phyloP scores from a whole-genome alignment of 2,797 vertebrate genomes.

The Perdix hodgsoniae region DNA sequence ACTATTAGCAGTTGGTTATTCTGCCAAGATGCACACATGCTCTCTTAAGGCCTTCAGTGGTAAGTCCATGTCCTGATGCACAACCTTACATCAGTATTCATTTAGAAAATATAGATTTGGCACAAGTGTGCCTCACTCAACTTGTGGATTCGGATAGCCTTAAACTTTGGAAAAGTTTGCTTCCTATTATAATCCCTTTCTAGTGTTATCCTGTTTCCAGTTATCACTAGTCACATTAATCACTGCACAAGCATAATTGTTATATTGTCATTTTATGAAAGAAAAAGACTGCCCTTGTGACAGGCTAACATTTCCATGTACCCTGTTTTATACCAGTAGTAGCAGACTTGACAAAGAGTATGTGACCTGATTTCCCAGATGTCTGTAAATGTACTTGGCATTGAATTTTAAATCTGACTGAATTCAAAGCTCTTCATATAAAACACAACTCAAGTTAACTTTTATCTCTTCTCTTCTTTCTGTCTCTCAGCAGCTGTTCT shows the following conservation, averaged over 20 bases:
- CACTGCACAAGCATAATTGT: not conserved
- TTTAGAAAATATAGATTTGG: not conserved
- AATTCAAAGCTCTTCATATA: conserved; percentile 66
- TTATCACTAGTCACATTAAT: not conserved
- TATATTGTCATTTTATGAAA: conserved; percentile 41
- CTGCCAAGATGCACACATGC: not conserved
- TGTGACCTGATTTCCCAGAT: conserved; percentile 68
- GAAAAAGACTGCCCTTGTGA: conserved; percentile 21
- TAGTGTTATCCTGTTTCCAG: not conserved
- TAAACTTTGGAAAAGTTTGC: not conserved
- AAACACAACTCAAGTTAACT: conserved; percentile 65
- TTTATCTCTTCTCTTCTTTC: conserved; percentile 57
- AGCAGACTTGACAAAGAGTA: conserved; percentile 55
- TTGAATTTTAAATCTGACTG: conserved; percentile 66
- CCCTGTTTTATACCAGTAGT: conserved; percentile 7
- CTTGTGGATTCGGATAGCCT: not conserved
- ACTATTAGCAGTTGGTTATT: not conserved
- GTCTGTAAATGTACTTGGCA: conserved; percentile 54
- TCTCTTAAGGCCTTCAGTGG: not conserved
- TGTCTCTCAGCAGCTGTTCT: conserved; percentile 65
- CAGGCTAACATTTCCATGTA: conserved; percentile 28
- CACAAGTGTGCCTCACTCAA: not conserved
- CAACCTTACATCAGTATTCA: not conserved
- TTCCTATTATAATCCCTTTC: not conserved
- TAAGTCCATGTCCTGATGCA: not conserved